A percentile compares a stretch with the other conserved stretches of the same genome.
phyloP scores from a whole-genome alignment of 2,113 vertebrate genomes.

The Megaptera novaeangliae region DNA sequence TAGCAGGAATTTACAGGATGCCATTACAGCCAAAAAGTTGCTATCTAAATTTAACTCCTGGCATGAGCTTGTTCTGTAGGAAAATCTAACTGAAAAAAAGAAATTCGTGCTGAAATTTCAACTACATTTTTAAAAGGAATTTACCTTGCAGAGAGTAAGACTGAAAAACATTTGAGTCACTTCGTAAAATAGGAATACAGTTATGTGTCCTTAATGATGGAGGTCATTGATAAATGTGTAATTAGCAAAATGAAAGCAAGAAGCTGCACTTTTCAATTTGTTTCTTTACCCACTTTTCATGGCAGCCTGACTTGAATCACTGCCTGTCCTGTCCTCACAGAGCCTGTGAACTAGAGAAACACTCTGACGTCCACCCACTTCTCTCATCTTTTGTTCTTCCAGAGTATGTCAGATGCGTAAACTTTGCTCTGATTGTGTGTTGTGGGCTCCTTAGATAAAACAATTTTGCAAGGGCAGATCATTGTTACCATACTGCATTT shows the following conservation, averaged over 20 bases:
- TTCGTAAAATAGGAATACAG: neutral
- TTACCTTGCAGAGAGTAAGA: constrained; percentile 3
- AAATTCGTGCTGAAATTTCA: neutral
- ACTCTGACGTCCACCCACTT: neutral
- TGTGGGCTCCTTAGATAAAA: constrained; percentile 1
- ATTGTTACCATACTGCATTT: neutral
- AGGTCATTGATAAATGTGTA: neutral
- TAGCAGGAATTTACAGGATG: constrained; percentile 25
- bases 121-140: neutral
- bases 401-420: neutral
- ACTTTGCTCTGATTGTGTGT: neutral
- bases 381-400: constrained; percentile 15
- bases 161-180: neutral
- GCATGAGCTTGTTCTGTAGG: neutral
- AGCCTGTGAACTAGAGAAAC: neutral
- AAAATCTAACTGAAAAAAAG: neutral
- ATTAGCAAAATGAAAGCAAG: constrained; percentile 14
- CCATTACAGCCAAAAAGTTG: neutral
- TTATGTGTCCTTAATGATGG: neutral
- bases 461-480: neutral
- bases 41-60: neutral
- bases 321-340: neutral
- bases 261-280: neutral
- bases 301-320: neutral
- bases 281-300: constrained; percentile 9